Evolutionary conservation across 1,140 invertebrate genomes (phyloP).

Genomic region (Cyclina sinensis): DNA sequence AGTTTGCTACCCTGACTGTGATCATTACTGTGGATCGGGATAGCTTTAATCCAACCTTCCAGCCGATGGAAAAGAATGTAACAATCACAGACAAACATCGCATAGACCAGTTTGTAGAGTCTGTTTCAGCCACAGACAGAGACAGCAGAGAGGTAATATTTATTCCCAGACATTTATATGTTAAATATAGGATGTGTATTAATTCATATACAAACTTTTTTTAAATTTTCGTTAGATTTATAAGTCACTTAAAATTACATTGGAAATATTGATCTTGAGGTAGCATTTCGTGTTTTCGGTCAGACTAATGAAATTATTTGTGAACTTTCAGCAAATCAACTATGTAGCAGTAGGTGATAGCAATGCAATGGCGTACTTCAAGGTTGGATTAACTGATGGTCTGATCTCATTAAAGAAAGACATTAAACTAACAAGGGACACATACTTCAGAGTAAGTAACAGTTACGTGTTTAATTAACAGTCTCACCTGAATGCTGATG

Average conservation of each 20-base stretch:
- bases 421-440: background rate
- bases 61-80: background rate
- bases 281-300: no score
- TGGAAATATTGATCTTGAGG: no score
- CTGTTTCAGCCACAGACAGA: conserved; percentile 9
- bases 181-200: no score
- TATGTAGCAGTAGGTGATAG: conserved; percentile 49
- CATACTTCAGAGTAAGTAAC: conserved; percentile 37
- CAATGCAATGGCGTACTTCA: conserved; percentile 57
- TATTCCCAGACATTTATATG: no score
- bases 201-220: no score
- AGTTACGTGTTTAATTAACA: no score
- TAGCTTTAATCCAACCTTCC: conserved; percentile 3
- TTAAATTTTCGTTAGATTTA: no score
- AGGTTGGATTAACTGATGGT: background rate
- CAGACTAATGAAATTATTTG: no score
- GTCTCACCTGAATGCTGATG: no score
- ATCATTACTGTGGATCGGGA: conserved; percentile 47
- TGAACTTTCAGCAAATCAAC: conserved; percentile 9
- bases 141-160: conserved; percentile 18
- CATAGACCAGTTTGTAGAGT: conserved; percentile 2
- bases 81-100: conserved; percentile 39
- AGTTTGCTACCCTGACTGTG: background rate
- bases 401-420: conserved; percentile 26
- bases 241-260: no score